Conservation (phyloP, 2,113 vertebrate genomes). For the Alexandromys fortis region DNA sequence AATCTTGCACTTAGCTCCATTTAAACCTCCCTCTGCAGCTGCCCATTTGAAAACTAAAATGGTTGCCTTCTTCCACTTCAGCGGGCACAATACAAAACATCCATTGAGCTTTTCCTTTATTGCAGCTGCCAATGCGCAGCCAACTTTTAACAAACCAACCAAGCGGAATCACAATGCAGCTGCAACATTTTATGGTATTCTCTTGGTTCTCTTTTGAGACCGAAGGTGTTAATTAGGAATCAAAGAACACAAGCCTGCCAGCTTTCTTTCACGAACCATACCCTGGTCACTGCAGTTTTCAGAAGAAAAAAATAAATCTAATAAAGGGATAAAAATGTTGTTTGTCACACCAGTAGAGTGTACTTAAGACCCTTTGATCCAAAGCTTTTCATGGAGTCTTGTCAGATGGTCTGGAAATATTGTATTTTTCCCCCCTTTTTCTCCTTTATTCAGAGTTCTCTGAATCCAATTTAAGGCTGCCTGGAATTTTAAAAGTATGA, state of each 20-base stretch:
- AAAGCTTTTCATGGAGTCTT: conserved; percentile 85
- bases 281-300: conserved; percentile 87
- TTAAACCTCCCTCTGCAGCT: conserved; percentile 90
- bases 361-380: conserved; percentile 88
- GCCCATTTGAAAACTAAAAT: conserved; percentile 91
- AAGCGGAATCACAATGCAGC: conserved; percentile 92
- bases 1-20: conserved; percentile 91
- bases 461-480: conserved; percentile 77
- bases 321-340: conserved; percentile 91
- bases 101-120: conserved; percentile 90
- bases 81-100: conserved; percentile 91
- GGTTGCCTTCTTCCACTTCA: conserved; percentile 91
- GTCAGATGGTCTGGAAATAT: conserved; percentile 88
- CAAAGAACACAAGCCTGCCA: conserved; percentile 89
- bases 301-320: conserved; percentile 89
- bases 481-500: conserved; percentile 70
- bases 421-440: conserved; percentile 81
- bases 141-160: conserved; percentile 92
- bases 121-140: conserved; percentile 89
- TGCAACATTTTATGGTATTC: conserved; percentile 92
- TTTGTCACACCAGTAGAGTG: conserved; percentile 90
- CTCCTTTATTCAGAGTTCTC: conserved; percentile 76
- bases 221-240: conserved; percentile 93
- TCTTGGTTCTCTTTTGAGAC: conserved; percentile 88
- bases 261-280: conserved; percentile 88